phyloP scores from a whole-genome alignment of 1,140 invertebrate species.

The Aphelenchoides fujianensis region DNA sequence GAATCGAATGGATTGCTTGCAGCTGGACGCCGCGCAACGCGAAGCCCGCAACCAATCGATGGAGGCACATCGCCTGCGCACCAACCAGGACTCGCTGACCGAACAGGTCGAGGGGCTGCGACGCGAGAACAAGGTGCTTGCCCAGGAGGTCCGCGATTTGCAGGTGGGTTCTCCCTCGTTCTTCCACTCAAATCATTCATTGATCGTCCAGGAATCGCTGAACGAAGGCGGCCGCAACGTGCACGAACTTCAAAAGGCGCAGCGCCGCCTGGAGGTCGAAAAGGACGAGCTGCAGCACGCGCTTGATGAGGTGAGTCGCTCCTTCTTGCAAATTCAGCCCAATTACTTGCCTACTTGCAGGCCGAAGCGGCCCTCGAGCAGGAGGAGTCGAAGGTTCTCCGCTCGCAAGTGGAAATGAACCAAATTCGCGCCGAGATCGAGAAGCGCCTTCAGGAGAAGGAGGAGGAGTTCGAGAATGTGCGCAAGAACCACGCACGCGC shows the following conservation, averaged over 20 bases:
- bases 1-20: too few relatives aligned
- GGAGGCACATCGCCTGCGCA: slow-evolving; percentile 95
- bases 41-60: slow-evolving; percentile 98
- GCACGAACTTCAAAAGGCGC: slow-evolving; percentile 95
- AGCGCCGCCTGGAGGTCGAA: slow-evolving; percentile 94
- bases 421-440: slow-evolving; percentile 98
- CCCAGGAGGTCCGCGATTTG: slow-evolving; percentile 66
- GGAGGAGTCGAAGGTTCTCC: slow-evolving; percentile 93
- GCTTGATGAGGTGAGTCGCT: slow-evolving; percentile 80
- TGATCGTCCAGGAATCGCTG: slow-evolving; percentile 95
- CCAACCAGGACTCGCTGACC: slow-evolving; percentile 86
- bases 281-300: slow-evolving; percentile 98
- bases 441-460: slow-evolving; percentile 96
- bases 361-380: slow-evolving; percentile 97
- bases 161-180: slow-evolving; percentile 31
- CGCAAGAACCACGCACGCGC: slow-evolving; percentile 98
- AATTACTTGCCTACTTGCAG: slow-evolving; percentile 63
- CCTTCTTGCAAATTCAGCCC: neutral
- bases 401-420: slow-evolving; percentile 90
- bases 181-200: slow-evolving; percentile 66
- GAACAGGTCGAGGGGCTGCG: slow-evolving; percentile 74
- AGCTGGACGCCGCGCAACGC: slow-evolving; percentile 93
- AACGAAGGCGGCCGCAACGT: slow-evolving; percentile 85
- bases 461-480: slow-evolving; percentile 99
- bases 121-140: slow-evolving; percentile 56